These are phyloP conservation scores for Cromileptes altivelis DNA, from an alignment of 2,113 vertebrate genomes.

Conservation along the genomic window DNA sequence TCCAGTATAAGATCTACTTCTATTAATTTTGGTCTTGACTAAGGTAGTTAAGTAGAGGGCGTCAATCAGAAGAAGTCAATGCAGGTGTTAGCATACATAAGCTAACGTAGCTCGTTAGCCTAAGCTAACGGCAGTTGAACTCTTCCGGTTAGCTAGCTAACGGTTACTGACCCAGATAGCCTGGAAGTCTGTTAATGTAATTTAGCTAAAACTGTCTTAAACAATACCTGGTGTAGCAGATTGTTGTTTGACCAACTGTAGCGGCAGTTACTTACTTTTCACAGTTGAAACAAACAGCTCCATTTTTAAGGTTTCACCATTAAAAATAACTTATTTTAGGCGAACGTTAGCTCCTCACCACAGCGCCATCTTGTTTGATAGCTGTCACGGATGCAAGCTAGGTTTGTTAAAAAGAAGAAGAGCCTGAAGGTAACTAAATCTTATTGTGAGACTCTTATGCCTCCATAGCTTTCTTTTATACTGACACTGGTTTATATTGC, in stretches of 20 bases:
- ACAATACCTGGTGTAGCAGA: too few species aligned
- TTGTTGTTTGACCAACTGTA: too few species aligned
- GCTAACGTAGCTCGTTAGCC: neutral
- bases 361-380: neutral
- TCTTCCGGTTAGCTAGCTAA: neutral
- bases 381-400: constrained; percentile 1
- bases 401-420: neutral
- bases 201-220: too few species aligned
- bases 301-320: constrained; percentile 51
- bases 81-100: neutral
- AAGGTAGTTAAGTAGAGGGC: neutral
- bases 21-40: neutral
- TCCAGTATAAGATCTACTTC: neutral
- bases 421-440: neutral
- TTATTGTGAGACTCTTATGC: too few species aligned
- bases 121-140: neutral
- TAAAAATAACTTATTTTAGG: accelerated
- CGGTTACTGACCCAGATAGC: neutral
- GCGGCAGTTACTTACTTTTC: constrained; percentile 70
- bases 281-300: constrained; percentile 61
- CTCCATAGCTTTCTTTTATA: too few species aligned
- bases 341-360: neutral
- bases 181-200: neutral
- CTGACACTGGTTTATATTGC: too few species aligned
- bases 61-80: neutral